Base-by-base conservation (phyloP, 1,140 invertebrate species). In the Drosophila kohkoa region DNA sequence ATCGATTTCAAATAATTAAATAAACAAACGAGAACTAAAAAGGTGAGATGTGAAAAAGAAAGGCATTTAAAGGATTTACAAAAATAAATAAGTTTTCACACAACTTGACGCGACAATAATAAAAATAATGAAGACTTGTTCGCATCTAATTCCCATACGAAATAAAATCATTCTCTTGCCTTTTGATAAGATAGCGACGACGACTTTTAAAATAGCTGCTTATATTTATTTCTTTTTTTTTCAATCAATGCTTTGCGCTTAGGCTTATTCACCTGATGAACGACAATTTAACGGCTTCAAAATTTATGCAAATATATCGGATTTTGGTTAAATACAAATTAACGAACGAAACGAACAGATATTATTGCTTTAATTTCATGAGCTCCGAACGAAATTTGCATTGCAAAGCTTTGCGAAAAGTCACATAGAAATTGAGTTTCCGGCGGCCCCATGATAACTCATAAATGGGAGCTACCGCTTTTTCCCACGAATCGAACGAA, bases 401-500 rank as follows among this genome's bases (percentile, higher is more conserved):
- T 72, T 62, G 74, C 73, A 77, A 83, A 80, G 30, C 15, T 74
- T 74, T 43, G 65, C 72, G 49, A 70, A 60, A 67, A 67, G 11
- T 62, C 13, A 16, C 28, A 35, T 43, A 13, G 13, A 30, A 64
- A 55, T 52, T 57, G 64, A 75, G 76, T 82, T 81, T 85, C 86
- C 78, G 81, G 72, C 74, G 83, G 65, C 8, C 15, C 28, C 28
- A 32, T 69, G 46, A 79, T 77, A 82, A 79, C 30, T 79, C 65
- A 73, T 74, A 49, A 52, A 57, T 65, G 58, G 11, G 11, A 49
- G 30, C 32, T 55, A 32, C 64, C 3, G 57, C 51, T 48, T 83
- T 87, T 89, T 89, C 85, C 85, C 85, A 89, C 86, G 85, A 79
- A 73, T 51, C 67, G 65, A 58, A 38, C 81, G 64, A 73, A 38